These are phyloP conservation scores for Phataginus tetradactyla DNA, from an alignment of 2,797 vertebrate species.

Conservation along the genomic window DNA sequence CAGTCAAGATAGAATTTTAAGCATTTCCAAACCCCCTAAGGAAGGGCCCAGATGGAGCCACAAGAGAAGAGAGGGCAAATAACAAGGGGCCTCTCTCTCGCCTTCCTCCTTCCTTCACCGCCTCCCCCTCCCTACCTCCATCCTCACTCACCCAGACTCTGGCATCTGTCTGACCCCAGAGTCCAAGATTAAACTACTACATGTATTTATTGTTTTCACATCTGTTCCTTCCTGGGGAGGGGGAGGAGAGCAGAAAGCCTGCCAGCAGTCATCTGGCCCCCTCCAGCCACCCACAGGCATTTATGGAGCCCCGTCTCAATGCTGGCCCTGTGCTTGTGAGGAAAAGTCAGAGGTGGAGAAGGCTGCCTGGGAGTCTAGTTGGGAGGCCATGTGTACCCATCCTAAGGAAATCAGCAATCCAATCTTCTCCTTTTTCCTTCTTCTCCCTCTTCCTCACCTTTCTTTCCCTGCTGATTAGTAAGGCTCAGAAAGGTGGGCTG, in stretches of 20 bases:
- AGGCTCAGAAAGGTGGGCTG: neutral
- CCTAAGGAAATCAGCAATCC: neutral
- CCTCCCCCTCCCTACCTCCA: neutral
- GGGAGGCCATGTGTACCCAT: neutral
- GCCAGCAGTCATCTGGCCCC: neutral
- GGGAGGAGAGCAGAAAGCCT: neutral
- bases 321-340: neutral
- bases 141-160: neutral
- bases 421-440: neutral
- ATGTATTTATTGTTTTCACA: neutral
- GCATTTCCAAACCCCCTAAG: constrained; percentile 34
- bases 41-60: neutral
- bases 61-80: neutral
- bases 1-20: constrained; percentile 7
- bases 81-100: neutral
- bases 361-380: neutral
- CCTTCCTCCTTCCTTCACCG: neutral
- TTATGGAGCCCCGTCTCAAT: neutral
- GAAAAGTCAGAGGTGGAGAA: neutral
- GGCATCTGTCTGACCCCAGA: neutral
- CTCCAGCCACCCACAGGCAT: neutral
- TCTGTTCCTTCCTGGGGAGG: neutral
- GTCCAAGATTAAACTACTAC: neutral
- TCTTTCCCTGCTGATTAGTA: neutral
- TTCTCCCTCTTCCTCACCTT: neutral